Evolutionary conservation across 2,113 vertebrate genomes (phyloP), one percentile per base, ranked within the genome.

Genomic region (Vidua macroura): DNA sequence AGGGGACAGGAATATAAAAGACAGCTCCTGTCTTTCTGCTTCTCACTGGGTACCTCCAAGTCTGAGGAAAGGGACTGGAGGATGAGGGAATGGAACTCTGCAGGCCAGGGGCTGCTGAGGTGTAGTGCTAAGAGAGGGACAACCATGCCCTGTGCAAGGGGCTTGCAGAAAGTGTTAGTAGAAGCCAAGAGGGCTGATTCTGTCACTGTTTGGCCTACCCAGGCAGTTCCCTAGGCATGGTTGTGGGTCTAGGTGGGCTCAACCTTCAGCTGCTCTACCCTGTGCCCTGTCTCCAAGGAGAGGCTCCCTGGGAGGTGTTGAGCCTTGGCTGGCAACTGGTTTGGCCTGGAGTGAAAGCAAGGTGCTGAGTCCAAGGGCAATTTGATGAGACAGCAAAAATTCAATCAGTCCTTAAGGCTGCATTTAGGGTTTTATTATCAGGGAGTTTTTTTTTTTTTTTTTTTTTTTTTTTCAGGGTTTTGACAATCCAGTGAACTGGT

Each of bases 211-310:
- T 63, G 41, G 25, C 12, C 15, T 70, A 20, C 13, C 21, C 10
- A 46, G 22, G 18, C 27, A 41, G 15, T 16, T 52, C 10, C 39
- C 19, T 41, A 64, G 15, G 9, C 18, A 5, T 27, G 13, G 9
- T 0, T 44, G 31, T 62, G 24, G 13, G n/a, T 62, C 17, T 44
- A 28, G 22, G 19, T 49, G 48, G 16, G 12, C 51, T 73, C 0
- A 0, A 20, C 15, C 22, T 73, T 66, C 41, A 66, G 28, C 31
- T 52, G 4, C 70, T 76, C 39, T 43, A 24, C 7, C 23, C 15
- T 14, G 21, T 58, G 39, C 5, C 1, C 4, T 8, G 35, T 66
- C 2, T 62, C 27, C 0, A 0, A 52, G 30, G 10, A 51, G 11
- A 73, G 2, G 43, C 8, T 80, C 25, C 33, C 20, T 7, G 31